A percentile compares a stretch with the other conserved stretches of the same genome.
Conservation (phyloP, 1,140 invertebrate genomes). For the Diabrotica virgifera region DNA sequence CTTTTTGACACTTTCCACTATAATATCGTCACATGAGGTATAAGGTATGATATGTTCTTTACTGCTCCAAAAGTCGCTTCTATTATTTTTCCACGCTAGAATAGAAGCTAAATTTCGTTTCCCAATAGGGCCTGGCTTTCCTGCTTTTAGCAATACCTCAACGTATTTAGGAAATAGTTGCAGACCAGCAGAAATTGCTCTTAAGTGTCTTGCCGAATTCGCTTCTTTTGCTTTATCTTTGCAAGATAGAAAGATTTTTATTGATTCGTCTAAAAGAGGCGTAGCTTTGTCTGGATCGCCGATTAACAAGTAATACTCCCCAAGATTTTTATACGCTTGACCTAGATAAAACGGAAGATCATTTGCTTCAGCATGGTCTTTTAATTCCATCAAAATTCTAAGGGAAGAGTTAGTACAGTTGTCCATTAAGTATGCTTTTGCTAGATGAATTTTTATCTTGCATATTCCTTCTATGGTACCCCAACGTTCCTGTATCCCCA, state of each 20-base stretch:
- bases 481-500: conserved; percentile 46
- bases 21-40: conserved; percentile 4
- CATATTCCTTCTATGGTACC: conserved; percentile 50
- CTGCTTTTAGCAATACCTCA: conserved; percentile 25
- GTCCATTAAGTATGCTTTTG: conserved; percentile 42
- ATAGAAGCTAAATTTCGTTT: conserved; percentile 25
- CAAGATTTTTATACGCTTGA: conserved; percentile 40
- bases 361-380: conserved; percentile 35
- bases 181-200: conserved; percentile 39
- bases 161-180: conserved; percentile 33
- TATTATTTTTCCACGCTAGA: conserved; percentile 34
- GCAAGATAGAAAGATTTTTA: conserved; percentile 38
- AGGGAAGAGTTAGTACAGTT: conserved; percentile 32
- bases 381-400: conserved; percentile 33
- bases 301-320: conserved; percentile 41
- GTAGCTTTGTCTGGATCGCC: conserved; percentile 37
- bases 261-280: conserved; percentile 35
- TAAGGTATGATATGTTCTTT: background rate
- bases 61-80: conserved; percentile 14
- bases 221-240: conserved; percentile 26
- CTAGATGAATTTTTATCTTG: conserved; percentile 51
- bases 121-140: conserved; percentile 10
- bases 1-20: background rate
- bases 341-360: conserved; percentile 38
- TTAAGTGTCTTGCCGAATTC: conserved; percentile 40